These are phyloP conservation scores for Hormaphis cornu DNA, from an alignment of 1,140 invertebrate species.

Conservation along the genomic window DNA sequence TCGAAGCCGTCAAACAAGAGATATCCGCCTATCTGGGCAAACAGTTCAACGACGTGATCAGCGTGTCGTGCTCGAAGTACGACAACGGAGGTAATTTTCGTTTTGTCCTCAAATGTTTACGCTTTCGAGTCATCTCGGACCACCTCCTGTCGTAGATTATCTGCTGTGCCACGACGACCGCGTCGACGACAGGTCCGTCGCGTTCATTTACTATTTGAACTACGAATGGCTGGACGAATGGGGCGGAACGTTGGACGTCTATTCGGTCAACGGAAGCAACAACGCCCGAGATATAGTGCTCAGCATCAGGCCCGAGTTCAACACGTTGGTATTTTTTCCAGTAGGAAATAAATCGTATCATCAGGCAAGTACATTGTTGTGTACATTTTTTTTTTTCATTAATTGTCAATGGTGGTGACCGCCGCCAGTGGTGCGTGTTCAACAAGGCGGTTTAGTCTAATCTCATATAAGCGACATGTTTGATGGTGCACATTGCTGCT, in stretches of 20 bases:
- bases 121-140: not conserved
- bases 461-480: no score
- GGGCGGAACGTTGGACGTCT: conserved; percentile 37
- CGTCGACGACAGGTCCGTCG: conserved; percentile 36
- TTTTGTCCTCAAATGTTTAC: not conserved
- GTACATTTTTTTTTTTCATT: not conserved
- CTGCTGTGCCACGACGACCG: conserved; percentile 39
- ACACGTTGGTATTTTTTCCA: conserved; percentile 37
- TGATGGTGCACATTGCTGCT: no score
- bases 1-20: not conserved
- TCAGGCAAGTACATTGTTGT: conserved; percentile 37
- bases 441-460: no score
- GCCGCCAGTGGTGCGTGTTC: no score
- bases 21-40: not conserved
- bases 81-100: not conserved
- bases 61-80: conserved; percentile 13
- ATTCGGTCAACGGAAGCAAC: conserved; percentile 29
- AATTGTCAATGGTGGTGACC: no score
- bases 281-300: conserved; percentile 4
- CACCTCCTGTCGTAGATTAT: conserved; percentile 34
- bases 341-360: conserved; percentile 36
- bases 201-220: conserved; percentile 38
- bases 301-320: conserved; percentile 34
- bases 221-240: conserved; percentile 30
- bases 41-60: not conserved